phyloP scores from a whole-genome alignment of 2,888 invertebrate species.

The Pegoplata infirma region DNA sequence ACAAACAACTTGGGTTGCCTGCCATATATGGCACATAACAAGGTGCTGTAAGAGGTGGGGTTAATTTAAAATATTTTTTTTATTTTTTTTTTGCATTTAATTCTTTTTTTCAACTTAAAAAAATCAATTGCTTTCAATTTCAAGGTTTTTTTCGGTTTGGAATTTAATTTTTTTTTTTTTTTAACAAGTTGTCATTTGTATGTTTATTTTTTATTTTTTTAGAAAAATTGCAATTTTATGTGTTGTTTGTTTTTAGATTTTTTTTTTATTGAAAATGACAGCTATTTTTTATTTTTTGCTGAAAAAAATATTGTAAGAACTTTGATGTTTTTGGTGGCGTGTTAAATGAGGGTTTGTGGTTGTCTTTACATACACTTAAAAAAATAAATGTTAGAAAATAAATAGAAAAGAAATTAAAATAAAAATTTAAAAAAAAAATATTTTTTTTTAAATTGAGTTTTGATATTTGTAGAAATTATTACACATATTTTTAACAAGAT shows the following conservation, averaged over 20 bases:
- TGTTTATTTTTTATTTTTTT: constrained; percentile 8
- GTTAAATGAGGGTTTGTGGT: constrained; percentile 44
- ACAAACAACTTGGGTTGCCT: constrained; percentile 1
- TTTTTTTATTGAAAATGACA: constrained; percentile 59
- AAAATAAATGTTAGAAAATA: no score
- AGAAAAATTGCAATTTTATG: constrained; percentile 32
- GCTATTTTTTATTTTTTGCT: constrained; percentile 32
- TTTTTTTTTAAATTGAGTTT: no score
- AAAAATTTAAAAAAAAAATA: no score
- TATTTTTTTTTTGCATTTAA: constrained; percentile 22
- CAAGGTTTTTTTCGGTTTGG: constrained; percentile 64
- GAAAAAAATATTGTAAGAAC: constrained; percentile 13
- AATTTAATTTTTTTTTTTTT: constrained; percentile 44
- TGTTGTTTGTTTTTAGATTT: constrained; percentile 27
- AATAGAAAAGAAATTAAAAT: no score
- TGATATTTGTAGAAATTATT: no score
- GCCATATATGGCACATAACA: constrained; percentile 46
- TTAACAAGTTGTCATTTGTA: constrained; percentile 43
- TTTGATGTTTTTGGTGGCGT: constrained; percentile 43
- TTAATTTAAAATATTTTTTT: constrained; percentile 47
- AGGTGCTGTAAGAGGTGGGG: constrained; percentile 51
- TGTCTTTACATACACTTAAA: constrained; percentile 13
- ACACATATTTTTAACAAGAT: no score
- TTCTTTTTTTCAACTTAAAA: constrained; percentile 28
- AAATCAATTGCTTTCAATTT: constrained; percentile 67